Evolutionary conservation across 1,140 invertebrate genomes (phyloP), one percentile per base, ranked within the genome.

Genomic region (Drosophila nasuta): DNA sequence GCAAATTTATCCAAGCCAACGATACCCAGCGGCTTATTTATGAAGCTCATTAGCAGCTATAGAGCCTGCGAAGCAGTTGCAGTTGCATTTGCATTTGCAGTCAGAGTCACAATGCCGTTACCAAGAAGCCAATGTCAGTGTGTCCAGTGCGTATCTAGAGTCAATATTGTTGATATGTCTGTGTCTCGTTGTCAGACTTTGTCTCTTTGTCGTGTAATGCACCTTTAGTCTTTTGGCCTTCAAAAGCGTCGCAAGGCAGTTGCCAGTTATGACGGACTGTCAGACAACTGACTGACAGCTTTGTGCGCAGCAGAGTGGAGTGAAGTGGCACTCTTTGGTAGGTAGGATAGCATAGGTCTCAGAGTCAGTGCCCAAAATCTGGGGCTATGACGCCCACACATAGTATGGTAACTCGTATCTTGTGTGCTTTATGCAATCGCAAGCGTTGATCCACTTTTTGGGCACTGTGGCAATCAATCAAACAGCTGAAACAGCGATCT

Each of bases 171-270:
- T 25, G 33, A 52, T 52, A 45, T 56, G 54, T 35, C 51, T 13
- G 8, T 48, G 57, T 43, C 71, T 49, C 17, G 33, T 11, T 25
- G 70, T 52, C 62, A 8, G 43, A 20, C 20, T 0, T 20, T 20
- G 20, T 56, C 13, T 10, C 15, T 54, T 48, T 46, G 57, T 57
- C 71, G 67, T 57, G 54, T 59, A 65, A 80, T 57, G 70, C 73
- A 67, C 70, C 83, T 81, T 75, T 68, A 65, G 74, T 38, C 62
- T 79, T 77, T 87, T 87, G 83, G 83, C 82, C 82, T 87, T 87
- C 82, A 85, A 85, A 58, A 56, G 71, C 49, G 63, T 30, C 56
- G 30, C 73, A 11, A 7, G 5, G 10, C 20, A 28, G 33, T 25
- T 51, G 65, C 46, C 33, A 38, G 43, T 13, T 59, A 46, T 57